phyloP scores from a whole-genome alignment of 2,888 invertebrate species.

The Epirrita christyi region DNA sequence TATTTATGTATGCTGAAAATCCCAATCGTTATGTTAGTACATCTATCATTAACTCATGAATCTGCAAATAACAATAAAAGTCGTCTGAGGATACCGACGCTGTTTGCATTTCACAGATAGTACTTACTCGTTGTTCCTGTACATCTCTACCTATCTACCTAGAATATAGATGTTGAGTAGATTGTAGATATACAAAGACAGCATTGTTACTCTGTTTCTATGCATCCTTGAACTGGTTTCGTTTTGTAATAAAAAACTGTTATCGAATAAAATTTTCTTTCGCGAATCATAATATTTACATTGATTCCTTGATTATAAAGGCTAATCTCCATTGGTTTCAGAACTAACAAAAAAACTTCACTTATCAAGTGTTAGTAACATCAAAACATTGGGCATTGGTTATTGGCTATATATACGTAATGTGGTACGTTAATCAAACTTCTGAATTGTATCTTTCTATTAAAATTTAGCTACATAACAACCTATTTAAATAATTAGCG shows the following conservation, averaged over 20 bases:
- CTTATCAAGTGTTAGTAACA: no score
- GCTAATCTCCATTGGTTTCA: conserved; percentile 26
- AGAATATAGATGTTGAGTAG: background rate
- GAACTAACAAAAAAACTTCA: background rate
- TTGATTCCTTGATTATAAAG: conserved; percentile 28
- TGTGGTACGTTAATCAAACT: no score
- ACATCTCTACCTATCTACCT: background rate
- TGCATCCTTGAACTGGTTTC: conserved; percentile 66
- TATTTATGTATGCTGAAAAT: no score
- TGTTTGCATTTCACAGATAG: no score
- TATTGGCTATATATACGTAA: no score
- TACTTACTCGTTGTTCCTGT: background rate
- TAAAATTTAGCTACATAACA: background rate
- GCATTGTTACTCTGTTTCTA: conserved; percentile 15
- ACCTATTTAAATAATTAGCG: conserved; percentile 10
- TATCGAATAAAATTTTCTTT: conserved; percentile 30
- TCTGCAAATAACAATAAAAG: conserved; percentile 60
- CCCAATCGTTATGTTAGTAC: conserved; percentile 38
- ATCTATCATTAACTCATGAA: conserved; percentile 46
- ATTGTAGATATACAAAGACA: background rate
- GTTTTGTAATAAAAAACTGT: conserved; percentile 40
- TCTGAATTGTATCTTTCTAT: no score
- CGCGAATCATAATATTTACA: conserved; percentile 31
- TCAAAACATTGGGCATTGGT: no score
- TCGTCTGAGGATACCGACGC: conserved; percentile 51